Conservation (phyloP, 2,888 invertebrate genomes). For the Strigamia crassipes region DNA sequence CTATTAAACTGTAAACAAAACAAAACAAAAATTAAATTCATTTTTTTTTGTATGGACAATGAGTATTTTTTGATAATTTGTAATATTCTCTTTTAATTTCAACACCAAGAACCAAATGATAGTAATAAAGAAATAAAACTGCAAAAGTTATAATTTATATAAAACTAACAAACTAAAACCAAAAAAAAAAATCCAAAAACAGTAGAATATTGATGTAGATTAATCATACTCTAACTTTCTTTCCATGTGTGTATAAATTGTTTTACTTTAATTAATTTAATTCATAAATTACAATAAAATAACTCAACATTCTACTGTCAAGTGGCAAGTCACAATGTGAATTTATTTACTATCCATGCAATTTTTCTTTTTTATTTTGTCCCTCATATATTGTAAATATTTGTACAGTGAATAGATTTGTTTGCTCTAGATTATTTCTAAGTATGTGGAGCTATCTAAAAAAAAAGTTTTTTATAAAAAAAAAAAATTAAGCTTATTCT, state of each 20-base stretch:
- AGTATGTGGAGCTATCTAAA: background rate
- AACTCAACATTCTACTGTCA: background rate
- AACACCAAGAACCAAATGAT: background rate
- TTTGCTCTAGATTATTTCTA: conserved; percentile 21
- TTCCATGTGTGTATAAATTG: background rate
- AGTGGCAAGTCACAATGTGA: background rate
- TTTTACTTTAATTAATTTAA: background rate
- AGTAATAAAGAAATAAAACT: background rate
- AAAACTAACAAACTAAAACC: background rate
- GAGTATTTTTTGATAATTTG: background rate
- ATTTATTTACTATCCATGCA: conserved; percentile 4
- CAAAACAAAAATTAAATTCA: background rate
- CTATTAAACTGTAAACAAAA: background rate
- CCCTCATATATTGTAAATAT: conserved; percentile 11
- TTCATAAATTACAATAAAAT: background rate
- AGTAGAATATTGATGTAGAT: conserved; percentile 3
- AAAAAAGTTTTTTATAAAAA: conserved; percentile 8
- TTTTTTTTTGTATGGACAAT: conserved; percentile 1
- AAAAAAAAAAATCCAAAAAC: background rate
- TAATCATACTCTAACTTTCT: background rate
- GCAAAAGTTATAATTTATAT: background rate
- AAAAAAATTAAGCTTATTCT: conserved; percentile 12
- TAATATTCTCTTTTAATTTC: background rate
- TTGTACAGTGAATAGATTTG: conserved; percentile 16
- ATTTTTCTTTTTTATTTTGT: background rate